Conservation (phyloP, 2,888 invertebrate species). For the Mimachlamys varia region DNA sequence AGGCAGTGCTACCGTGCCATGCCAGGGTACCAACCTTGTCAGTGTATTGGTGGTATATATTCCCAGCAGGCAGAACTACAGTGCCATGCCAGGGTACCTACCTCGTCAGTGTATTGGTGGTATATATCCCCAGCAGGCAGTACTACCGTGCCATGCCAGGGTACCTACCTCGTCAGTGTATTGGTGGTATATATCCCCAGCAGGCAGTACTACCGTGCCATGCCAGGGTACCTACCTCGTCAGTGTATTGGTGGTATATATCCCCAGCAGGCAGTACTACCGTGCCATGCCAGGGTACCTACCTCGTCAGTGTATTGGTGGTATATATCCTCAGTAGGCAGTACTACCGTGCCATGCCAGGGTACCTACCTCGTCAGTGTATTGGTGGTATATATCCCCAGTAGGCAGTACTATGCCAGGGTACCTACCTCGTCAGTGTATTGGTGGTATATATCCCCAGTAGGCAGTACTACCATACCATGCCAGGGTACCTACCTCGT, state of each 20-base stretch:
- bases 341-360: no score
- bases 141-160: no score
- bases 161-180: neutral
- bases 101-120: neutral
- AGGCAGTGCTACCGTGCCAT: no score
- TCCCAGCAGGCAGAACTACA: no score
- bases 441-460: neutral
- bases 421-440: neutral
- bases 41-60: neutral
- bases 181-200: neutral
- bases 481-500: neutral
- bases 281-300: no score
- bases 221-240: neutral
- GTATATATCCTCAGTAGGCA: no score
- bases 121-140: no score
- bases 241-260: neutral
- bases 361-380: neutral
- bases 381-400: neutral
- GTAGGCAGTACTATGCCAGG: neutral
- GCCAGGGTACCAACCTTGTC: no score
- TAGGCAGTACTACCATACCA: no score
- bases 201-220: no score
- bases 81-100: no score
- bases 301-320: neutral
- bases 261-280: no score